A percentile compares a stretch with the other conserved stretches of the same genome.
phyloP scores from a whole-genome alignment of 2,113 vertebrate genomes.

The Amia ocellicauda region DNA sequence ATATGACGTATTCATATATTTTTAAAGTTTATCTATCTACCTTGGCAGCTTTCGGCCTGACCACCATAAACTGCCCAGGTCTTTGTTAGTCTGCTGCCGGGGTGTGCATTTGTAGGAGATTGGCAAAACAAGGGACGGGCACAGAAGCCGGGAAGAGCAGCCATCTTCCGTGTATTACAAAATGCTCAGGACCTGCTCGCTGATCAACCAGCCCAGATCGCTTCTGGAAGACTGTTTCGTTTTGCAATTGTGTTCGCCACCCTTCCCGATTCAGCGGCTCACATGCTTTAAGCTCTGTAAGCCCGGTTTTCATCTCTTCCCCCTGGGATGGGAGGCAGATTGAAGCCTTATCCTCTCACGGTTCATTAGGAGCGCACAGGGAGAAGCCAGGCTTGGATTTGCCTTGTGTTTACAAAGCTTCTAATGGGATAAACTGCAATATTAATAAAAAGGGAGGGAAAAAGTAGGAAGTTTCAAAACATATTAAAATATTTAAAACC shows the following conservation, averaged over 20 bases:
- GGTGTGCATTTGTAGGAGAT: not conserved
- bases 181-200: too few species aligned
- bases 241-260: constrained; percentile 35
- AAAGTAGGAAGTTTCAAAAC: constrained; percentile 21
- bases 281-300: constrained; percentile 49
- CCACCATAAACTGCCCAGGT: not conserved
- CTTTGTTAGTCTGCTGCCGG: not conserved
- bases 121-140: too few species aligned
- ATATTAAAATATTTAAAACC: constrained; percentile 25
- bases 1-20: not conserved
- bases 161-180: too few species aligned
- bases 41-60: not conserved
- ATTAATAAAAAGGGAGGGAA: constrained; percentile 28
- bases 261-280: constrained; percentile 48
- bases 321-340: constrained; percentile 46
- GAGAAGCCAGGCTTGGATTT: constrained; percentile 40
- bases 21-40: too few species aligned
- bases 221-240: not conserved
- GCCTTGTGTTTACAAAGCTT: constrained; percentile 33
- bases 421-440: constrained; percentile 47
- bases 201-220: constrained; percentile 20
- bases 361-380: constrained; percentile 26
- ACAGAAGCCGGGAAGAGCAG: too few species aligned
- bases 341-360: constrained; percentile 41
- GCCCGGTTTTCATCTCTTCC: constrained; percentile 50